These are phyloP conservation scores for Pelobates cultripes DNA, from an alignment of 2,797 vertebrate genomes.

Conservation along the genomic window DNA sequence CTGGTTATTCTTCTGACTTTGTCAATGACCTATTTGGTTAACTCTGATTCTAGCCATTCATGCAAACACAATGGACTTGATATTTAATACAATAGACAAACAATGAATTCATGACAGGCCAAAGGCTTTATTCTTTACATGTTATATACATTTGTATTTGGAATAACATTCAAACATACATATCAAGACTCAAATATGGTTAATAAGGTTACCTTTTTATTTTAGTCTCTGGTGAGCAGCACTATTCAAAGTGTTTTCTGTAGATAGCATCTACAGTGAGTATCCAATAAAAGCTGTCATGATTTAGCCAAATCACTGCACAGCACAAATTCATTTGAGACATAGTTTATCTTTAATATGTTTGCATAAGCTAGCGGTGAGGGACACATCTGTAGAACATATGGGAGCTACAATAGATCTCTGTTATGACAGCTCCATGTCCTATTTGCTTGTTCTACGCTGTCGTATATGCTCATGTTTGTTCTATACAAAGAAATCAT, in stretches of 20 bases:
- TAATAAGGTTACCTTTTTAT: not conserved
- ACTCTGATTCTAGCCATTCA: no score
- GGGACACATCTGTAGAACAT: conserved; percentile 38
- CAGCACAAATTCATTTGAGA: conserved; percentile 6
- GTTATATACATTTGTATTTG: no score
- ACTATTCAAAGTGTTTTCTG: not conserved
- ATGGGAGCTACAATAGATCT: conserved; percentile 25
- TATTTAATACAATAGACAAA: no score
- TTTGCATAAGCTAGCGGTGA: conserved; percentile 19
- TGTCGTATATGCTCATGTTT: not conserved
- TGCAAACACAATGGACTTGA: no score
- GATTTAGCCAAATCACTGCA: not conserved
- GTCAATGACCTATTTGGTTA: no score
- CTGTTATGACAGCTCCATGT: conserved; percentile 21
- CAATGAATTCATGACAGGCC: no score
- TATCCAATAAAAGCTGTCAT: not conserved
- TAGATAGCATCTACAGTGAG: not conserved
- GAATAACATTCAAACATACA: not conserved
- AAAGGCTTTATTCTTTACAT: no score
- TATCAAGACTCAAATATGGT: not conserved
- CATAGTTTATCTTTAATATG: conserved; percentile 34
- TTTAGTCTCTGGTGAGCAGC: not conserved
- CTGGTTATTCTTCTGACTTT: no score
- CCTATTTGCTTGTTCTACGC: not conserved
- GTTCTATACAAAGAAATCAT: not conserved